Conservation (phyloP, 2,888 invertebrate genomes). For the Zaprionus obscuricornis region DNA sequence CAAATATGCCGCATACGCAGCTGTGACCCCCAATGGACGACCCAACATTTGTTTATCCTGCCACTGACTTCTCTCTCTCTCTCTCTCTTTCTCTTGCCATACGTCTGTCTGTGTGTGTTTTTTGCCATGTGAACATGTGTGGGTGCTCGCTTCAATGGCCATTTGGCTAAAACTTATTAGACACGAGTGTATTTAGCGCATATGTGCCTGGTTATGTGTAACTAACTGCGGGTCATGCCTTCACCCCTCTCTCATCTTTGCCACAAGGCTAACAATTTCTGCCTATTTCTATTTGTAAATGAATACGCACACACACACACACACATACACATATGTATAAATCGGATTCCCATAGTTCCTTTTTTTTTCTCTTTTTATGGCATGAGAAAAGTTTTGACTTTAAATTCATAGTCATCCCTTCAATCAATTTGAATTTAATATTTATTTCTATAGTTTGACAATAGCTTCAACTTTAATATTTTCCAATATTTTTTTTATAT, state of each 20-base stretch:
- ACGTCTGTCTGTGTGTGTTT: constrained; percentile 16
- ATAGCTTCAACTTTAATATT: too few species aligned
- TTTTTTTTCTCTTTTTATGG: constrained; percentile 4
- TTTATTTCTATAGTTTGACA: too few species aligned
- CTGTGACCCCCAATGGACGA: constrained; percentile 53
- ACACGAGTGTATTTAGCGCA: constrained; percentile 72
- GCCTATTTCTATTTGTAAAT: constrained; percentile 7
- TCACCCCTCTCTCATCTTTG: constrained; percentile 2
- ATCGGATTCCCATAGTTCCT: constrained; percentile 40
- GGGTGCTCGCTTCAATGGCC: constrained; percentile 53
- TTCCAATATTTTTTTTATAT: too few species aligned
- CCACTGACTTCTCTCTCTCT: too few species aligned
- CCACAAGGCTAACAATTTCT: constrained; percentile 5
- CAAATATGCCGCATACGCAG: constrained; percentile 66
- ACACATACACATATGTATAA: constrained; percentile 32
- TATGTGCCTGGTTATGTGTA: constrained; percentile 50
- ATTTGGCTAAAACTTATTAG: constrained; percentile 76
- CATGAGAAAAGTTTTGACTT: too few species aligned
- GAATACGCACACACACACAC: constrained; percentile 9
- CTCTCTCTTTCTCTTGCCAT: constrained; percentile 7
- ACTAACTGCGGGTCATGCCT: constrained; percentile 50
- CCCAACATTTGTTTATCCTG: constrained; percentile 70
- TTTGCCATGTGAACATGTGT: constrained; percentile 13
- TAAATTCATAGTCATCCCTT: too few species aligned
- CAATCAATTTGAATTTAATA: too few species aligned